Base-by-base conservation (phyloP, 2,888 invertebrate species). In the Oscheius sp. region DNA sequence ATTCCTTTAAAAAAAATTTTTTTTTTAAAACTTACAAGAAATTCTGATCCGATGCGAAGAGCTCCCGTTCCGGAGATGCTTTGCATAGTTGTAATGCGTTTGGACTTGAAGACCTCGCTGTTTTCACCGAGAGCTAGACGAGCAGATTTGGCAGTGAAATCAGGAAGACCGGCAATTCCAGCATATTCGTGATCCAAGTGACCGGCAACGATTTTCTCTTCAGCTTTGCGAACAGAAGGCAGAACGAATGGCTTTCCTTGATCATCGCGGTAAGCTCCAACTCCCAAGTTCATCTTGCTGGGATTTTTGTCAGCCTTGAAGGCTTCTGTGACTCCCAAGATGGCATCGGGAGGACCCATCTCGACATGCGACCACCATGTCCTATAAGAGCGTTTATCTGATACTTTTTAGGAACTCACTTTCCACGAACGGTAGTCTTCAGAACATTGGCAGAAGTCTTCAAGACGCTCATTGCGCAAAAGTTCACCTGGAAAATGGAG, bases 321-420 rank as follows among this genome's bases (percentile, higher is more conserved):
- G 0, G 97, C 97, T 88, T 99, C 98, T 0, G 96, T 93, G 46
- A 98, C 93, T 39, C 98, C 98, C 58, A 99, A 90, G 89, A 99
- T 99, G 29, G 83, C 83, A 68, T 85, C 85, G 17, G 82, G 83
- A 3, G 85, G 85, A 37, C 85, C 85, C 85, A 85, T 82, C 68
- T 82, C 81, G 23, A 85, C 85, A 64, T 83, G 78, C 4, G 73
- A 69, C 76, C 82, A 85, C 85, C 85, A 85, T 55, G 78, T 69
- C 57, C 76, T 74, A 50, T 42, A 68, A 57, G 27, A 29, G 27
- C 5, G 20, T 17, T 48, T 8, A 8, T 8, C 2, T 23, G n/a
- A 29, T 6, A 17, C 1, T 17, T 17, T 15, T 34, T 2, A 29
- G 42, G 48, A 53, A 63, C 70, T 27, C 50, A 74, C 72, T 76